Evolutionary conservation across 2,113 vertebrate species (phyloP).

Genomic region (Cathartes aura): DNA sequence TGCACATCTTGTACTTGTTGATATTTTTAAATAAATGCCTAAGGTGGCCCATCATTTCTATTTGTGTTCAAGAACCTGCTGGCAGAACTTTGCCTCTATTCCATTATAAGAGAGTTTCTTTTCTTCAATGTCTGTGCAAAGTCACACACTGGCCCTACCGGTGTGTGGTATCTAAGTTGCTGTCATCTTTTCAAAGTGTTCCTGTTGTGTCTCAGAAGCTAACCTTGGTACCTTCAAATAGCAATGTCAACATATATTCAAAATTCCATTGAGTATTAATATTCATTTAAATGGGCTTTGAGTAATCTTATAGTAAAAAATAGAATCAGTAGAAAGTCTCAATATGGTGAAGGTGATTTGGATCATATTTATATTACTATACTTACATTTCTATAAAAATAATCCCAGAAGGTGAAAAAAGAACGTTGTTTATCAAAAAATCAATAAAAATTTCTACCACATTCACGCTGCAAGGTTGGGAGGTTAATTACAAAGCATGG

Average conservation of each 20-base stretch:
- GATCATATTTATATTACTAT: neutral
- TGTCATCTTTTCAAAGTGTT: neutral
- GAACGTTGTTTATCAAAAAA: neutral
- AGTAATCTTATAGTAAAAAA: neutral
- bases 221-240: neutral
- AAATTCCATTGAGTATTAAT: neutral
- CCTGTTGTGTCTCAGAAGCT: neutral
- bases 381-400: neutral
- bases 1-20: neutral
- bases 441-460: neutral
- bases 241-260: neutral
- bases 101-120: neutral
- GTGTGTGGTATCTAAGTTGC: neutral
- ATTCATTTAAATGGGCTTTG: neutral
- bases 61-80: neutral
- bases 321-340: neutral
- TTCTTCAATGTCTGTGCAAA: neutral
- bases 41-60: neutral
- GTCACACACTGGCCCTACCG: neutral
- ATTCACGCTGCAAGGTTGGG: neutral
- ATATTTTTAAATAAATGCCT: neutral
- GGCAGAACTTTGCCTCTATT: neutral
- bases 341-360: neutral
- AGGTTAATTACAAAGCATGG: neutral
- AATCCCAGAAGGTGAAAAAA: neutral